A percentile compares a stretch with the other conserved stretches of the same genome.
Evolutionary conservation across 2,113 vertebrate species (phyloP).

Genomic region (Hoplias malabaricus): DNA sequence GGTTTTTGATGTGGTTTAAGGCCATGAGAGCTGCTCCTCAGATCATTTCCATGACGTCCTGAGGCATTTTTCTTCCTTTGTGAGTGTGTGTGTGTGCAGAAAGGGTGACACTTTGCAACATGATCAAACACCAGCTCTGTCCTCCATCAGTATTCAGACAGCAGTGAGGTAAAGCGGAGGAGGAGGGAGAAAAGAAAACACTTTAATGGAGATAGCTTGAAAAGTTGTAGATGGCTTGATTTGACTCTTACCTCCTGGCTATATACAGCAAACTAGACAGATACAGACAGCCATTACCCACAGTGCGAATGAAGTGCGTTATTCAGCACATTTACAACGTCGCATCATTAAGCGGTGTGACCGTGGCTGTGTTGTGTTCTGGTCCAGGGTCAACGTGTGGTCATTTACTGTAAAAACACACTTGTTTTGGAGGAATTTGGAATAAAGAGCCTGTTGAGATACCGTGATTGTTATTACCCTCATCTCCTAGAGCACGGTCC

Average conservation of each 20-base stretch:
- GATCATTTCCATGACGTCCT: neutral
- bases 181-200: neutral
- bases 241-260: conserved; percentile 22
- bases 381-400: neutral
- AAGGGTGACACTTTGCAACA: neutral
- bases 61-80: neutral
- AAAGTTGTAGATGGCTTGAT: neutral
- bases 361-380: neutral
- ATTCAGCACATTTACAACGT: conserved; percentile 29
- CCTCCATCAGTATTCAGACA: neutral
- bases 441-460: neutral
- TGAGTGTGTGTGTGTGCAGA: too few relatives aligned
- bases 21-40: neutral
- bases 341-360: neutral
- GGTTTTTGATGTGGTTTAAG: neutral
- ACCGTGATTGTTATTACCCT: neutral
- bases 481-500: neutral
- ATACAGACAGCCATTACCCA: conserved; percentile 16
- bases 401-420: neutral
- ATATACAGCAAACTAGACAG: conserved; percentile 5
- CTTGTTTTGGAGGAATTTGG: neutral
- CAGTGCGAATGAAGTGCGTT: conserved; percentile 12
- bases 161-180: conserved; percentile 11
- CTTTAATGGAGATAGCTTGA: neutral
- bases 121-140: neutral